A percentile compares a stretch with the other conserved stretches of the same genome.
phyloP scores from a whole-genome alignment of 2,797 vertebrate genomes.

The Pangasius larnaudii region DNA sequence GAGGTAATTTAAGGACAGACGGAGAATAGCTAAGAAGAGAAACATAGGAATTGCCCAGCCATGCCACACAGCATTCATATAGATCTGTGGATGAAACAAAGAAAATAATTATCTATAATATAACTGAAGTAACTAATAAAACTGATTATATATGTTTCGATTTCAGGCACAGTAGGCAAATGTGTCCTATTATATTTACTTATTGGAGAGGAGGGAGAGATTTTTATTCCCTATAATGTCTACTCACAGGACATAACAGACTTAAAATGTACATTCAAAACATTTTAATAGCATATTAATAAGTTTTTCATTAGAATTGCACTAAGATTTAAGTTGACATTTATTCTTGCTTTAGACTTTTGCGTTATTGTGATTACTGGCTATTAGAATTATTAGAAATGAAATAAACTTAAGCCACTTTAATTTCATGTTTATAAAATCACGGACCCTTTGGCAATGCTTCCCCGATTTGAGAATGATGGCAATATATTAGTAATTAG shows the following conservation, averaged over 20 bases:
- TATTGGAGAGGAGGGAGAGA: neutral
- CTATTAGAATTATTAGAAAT: neutral
- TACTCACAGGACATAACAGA: neutral
- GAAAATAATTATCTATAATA: neutral
- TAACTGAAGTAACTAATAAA: neutral
- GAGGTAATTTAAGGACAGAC: slow-evolving; percentile 97
- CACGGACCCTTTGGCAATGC: no score
- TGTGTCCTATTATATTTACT: neutral
- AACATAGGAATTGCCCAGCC: slow-evolving; percentile 98
- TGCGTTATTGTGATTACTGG: neutral
- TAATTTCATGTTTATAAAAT: neutral
- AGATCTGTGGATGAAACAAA: slow-evolving; percentile 77
- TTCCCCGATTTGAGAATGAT: neutral
- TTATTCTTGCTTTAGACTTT: neutral
- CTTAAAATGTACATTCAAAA: no score
- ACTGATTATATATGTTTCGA: neutral
- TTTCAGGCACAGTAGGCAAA: no score
- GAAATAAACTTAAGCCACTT: neutral
- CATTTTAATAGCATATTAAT: neutral
- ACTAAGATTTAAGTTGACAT: neutral
- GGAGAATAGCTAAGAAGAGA: slow-evolving; percentile 94
- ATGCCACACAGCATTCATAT: slow-evolving; percentile 95
- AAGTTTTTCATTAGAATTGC: neutral
- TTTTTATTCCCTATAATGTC: neutral
- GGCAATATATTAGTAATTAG: no score